These are phyloP conservation scores for Grapholita molesta DNA, from an alignment of 1,140 invertebrate genomes.

Conservation along the genomic window DNA sequence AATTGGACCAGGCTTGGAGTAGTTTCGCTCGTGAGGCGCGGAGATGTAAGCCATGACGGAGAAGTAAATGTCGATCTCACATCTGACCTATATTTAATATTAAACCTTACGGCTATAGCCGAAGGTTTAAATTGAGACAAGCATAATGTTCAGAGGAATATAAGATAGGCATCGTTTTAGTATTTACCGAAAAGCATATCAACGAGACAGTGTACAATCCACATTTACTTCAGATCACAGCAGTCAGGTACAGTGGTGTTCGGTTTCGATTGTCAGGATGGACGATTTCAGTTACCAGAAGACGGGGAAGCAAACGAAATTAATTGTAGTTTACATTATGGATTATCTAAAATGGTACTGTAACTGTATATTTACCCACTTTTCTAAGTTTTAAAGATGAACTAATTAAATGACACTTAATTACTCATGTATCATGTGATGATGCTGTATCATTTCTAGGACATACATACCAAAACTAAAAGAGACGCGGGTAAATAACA, in stretches of 20 bases:
- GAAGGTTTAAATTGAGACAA: not conserved
- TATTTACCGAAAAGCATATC: slow-evolving; percentile 24
- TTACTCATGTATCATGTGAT: no score
- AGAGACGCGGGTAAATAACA: not conserved
- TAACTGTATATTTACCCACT: not conserved
- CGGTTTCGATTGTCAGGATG: slow-evolving; percentile 59
- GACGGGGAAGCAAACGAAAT: slow-evolving; percentile 67
- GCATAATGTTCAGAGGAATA: not conserved
- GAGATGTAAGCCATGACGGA: not conserved
- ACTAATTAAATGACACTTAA: no score
- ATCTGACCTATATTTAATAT: not conserved
- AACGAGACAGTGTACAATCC: slow-evolving; percentile 24
- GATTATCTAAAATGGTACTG: not conserved
- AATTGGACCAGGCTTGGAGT: not conserved
- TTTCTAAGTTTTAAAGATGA: not conserved
- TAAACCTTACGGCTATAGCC: not conserved
- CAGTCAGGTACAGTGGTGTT: slow-evolving; percentile 47
- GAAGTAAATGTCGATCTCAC: slow-evolving; percentile 61
- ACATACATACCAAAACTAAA: no score
- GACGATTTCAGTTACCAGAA: slow-evolving; percentile 67
- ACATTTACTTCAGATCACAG: slow-evolving; percentile 60
- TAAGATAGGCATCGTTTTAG: slow-evolving; percentile 14
- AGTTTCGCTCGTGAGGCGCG: slow-evolving; percentile 13
- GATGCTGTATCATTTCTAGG: no score
- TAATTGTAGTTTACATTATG: slow-evolving; percentile 22